These are phyloP conservation scores for Myrmecophaga tridactyla DNA, from an alignment of 2,113 vertebrate genomes.

Conservation along the genomic window DNA sequence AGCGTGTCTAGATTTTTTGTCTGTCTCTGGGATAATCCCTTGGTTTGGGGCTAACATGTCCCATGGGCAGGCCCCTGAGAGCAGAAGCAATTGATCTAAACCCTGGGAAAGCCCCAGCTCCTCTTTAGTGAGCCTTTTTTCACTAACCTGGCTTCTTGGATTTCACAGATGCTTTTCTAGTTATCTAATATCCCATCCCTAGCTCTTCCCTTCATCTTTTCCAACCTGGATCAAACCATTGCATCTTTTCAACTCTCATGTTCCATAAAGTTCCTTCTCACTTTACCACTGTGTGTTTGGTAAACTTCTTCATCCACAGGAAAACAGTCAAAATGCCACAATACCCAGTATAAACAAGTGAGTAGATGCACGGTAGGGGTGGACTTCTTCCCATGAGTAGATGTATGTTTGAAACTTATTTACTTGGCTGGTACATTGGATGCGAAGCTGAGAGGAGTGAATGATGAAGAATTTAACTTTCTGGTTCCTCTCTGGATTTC, in stretches of 20 bases:
- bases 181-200: neutral
- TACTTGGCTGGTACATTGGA: neutral
- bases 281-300: neutral
- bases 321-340: neutral
- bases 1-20: neutral
- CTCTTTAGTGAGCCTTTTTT: neutral
- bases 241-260: neutral
- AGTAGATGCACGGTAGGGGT: neutral
- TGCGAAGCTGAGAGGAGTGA: neutral
- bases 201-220: neutral
- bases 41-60: neutral
- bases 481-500: slow-evolving; percentile 5
- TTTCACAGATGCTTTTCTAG: neutral
- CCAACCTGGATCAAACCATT: neutral
- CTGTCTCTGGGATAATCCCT: slow-evolving; percentile 7
- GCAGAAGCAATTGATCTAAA: neutral
- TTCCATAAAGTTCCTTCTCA: slow-evolving; percentile 41
- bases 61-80: neutral
- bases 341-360: neutral
- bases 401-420: neutral
- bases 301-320: slow-evolving; percentile 15
- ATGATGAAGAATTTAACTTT: slow-evolving; percentile 36
- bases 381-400: neutral
- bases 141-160: neutral
- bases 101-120: neutral